These are phyloP conservation scores for Zootermopsis nevadensis DNA, from an alignment of 2,888 invertebrate genomes.

Conservation along the genomic window DNA sequence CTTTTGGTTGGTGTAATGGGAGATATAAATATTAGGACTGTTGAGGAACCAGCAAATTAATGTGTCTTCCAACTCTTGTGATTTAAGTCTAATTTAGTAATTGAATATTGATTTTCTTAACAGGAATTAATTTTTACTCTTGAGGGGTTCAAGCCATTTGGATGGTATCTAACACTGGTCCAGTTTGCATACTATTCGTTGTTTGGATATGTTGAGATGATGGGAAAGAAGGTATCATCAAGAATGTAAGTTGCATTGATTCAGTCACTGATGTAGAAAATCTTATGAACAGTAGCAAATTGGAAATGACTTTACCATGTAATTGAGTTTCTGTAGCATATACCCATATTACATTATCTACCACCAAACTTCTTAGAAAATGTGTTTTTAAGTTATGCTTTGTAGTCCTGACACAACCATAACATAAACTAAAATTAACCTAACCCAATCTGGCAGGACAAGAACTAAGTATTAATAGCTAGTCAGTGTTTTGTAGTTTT, in stretches of 20 bases:
- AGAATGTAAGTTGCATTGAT: slow-evolving; percentile 11
- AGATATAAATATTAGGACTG: neutral
- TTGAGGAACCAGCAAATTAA: neutral
- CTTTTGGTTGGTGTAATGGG: no score
- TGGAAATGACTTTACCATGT: slow-evolving; percentile 23
- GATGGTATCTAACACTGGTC: slow-evolving; percentile 91
- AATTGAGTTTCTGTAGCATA: slow-evolving; percentile 44
- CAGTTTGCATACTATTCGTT: slow-evolving; percentile 89
- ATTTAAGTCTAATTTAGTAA: neutral
- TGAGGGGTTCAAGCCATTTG: slow-evolving; percentile 89
- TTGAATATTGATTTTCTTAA: neutral
- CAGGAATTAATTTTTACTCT: slow-evolving; percentile 89
- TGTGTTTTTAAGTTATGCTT: no score
- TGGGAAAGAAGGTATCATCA: slow-evolving; percentile 70
- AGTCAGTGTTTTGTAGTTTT: no score
- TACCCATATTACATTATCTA: no score
- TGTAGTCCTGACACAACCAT: no score
- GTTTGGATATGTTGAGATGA: slow-evolving; percentile 82
- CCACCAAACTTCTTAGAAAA: no score
- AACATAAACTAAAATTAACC: no score
- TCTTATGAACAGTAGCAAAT: slow-evolving; percentile 50
- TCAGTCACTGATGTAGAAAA: no score
- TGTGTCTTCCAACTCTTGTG: neutral
- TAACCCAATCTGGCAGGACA: no score
- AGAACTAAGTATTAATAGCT: no score